Evolutionary conservation across 2,888 invertebrate species (phyloP), one percentile per base, ranked within the genome.

Genomic region (Tholera decimalis): DNA sequence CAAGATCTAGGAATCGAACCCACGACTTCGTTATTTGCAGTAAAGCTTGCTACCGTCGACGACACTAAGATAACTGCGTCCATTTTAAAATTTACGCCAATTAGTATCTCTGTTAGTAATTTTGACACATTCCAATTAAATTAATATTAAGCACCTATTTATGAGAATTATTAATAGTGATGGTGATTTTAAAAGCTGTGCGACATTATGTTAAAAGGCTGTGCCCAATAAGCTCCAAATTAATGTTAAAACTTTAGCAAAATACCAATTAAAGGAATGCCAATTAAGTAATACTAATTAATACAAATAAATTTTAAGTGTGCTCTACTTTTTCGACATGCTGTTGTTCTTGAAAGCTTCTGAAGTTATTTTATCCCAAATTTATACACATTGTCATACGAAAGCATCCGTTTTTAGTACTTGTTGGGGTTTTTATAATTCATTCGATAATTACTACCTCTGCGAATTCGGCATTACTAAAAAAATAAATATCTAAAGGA

Each of bases 161-260:
- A 28, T 66, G 22, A 35, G 15, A 15, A n/a, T 39, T 64, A 24
- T 22, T 8, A 18, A 20, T 41, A 18, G 24, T 20, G 13, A 33
- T 8, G 1, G 2, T 28, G 46, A 47, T 56, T 39, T 47, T 33
- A 9, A 24, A 59, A 58, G 70, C 33, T 1, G 41, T 60, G 65
- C 65, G 4, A 4, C 6, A 41, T 49, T 41, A 15, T 7, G 47
- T 72, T 72, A 47, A 9, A 7, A 71, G 50, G 72, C 71, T 28
- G 44, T 50, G 43, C 46, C 22, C 22, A 50, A 11, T 8, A 72
- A 62, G 46, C 39, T 28, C 35, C 33, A 20, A 41, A 67, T 46
- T 7, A 37, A 11, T 28, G 28, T 39, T 71, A 62, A 61, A n/a
- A 58, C 9, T n/a, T n/a, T 22, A 72, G 47, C 57, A 28, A 11